Base-by-base conservation (phyloP, 1,140 invertebrate genomes). In the Ips nitidus region DNA sequence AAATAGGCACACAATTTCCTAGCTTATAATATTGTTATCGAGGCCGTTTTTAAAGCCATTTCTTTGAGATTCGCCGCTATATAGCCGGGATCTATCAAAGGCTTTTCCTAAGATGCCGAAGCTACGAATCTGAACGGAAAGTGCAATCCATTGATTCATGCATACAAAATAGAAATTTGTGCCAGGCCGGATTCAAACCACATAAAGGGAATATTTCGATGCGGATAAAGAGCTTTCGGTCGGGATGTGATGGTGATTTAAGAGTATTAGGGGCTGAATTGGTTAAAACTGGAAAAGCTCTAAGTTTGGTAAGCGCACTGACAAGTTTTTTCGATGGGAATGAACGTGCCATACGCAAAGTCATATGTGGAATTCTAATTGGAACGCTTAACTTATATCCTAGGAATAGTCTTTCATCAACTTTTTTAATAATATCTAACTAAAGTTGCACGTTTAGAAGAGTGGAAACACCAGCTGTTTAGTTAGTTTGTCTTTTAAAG, bases 101-200 rank as follows among this genome's bases (percentile, higher is more conserved):
- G 64, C 53, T 66, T 58, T 58, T 66, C 36, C 53, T 66, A 50
- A 66, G 64, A 66, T 66, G 55, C 55, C 55, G 52, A 58, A 66
- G 64, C 64, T 57, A 66, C 55, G 43, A 66, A 66, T 66, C 56
- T 43, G 43, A 66, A 66, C 64, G 55, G 53, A 59, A 66, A 57
- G 64, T 66, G 53, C 64, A 66, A 66, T 66, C 64, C 55, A 58
- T 66, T 66, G 64, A 66, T 66, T 66, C 64, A 66, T 66, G 64
- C 64, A 66, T 66, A 66, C 64, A 66, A 66, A 66, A 66, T 66
- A 66, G 64, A 66, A 66, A 66, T 66, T 57, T 66, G 64, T 66
- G 64, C 53, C 55, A 41, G 43, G 43, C 52, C 22, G 53, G 64
- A 66, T 66, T 59, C 64, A 47, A 59, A 37, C 64, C 64, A 59